These are phyloP conservation scores for Bufotes viridis DNA, from an alignment of 2,797 vertebrate species.

Conservation along the genomic window DNA sequence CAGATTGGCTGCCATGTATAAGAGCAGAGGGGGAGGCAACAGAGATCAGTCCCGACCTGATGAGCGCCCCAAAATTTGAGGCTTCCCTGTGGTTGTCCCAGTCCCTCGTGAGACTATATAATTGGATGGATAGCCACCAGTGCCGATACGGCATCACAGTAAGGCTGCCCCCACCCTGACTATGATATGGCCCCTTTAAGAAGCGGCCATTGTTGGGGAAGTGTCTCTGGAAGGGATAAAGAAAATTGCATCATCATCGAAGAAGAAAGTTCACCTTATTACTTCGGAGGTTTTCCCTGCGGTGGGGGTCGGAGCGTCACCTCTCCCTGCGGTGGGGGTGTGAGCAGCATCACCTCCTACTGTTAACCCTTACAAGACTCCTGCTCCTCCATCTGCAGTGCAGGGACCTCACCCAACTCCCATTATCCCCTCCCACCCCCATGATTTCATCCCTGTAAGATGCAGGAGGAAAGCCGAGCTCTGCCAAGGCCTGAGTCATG, in stretches of 20 bases:
- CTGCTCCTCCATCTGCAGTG: background rate
- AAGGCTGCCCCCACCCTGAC: no score
- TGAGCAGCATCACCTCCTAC: background rate
- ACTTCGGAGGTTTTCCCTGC: no score
- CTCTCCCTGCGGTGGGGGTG: background rate
- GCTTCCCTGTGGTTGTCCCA: no score
- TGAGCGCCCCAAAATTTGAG: no score
- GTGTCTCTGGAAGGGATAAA: background rate
- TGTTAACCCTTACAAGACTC: background rate
- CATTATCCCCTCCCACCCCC: background rate
- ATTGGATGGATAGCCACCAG: no score
- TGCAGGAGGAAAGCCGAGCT: background rate
- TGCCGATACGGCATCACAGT: no score
- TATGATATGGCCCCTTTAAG: background rate
- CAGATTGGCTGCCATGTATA: no score
- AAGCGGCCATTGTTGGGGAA: background rate
- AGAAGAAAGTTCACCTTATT: background rate
- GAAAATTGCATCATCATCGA: background rate
- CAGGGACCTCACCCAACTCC: background rate
- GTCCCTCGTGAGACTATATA: no score
- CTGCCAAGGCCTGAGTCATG: conserved; percentile 6
- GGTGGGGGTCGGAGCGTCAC: background rate
- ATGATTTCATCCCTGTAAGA: conserved; percentile 15
- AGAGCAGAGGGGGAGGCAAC: no score
- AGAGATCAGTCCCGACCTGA: no score